Base-by-base conservation (phyloP, 2,888 invertebrate genomes). In the Aphodius sticticus region DNA sequence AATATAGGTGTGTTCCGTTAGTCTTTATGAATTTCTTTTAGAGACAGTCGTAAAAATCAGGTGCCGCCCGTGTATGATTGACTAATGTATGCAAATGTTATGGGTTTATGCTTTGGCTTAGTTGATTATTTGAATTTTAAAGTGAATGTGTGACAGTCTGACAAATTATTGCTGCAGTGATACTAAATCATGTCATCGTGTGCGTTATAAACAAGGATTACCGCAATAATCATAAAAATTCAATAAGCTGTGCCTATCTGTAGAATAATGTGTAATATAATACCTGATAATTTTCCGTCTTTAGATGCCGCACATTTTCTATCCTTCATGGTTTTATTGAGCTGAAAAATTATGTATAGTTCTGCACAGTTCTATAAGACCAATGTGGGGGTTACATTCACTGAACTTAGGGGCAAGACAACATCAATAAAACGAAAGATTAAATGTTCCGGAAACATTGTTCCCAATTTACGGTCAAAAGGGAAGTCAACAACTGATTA, bases 41-140 rank as follows among this genome's bases (percentile, higher is more conserved):
- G 6, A 53, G 9, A 53, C 53, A 53, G 53, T 53, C 53, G 53
- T 53, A 53, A 53, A 53, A 53, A 53, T 53, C 53, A 5, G 53
- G 1, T 2, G 53, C 53, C 53, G 1, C 26, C 26, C 26, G 26
- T 26, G 26, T 26, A 26, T 26, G 53, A 53, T 7, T 53, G 53
- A 53, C 7, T 53, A 53, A 53, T 53, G 7, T 53, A 53, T 53
- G 53, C 12, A 53, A 53, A 53, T 53, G 9, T 7, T 53, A 53
- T 53, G 53, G 53, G 53, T 53, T 53, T 53, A 53, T 53, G 53
- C 53, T 53, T 53, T 53, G 53, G 53, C 53, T 53, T 53, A 53
- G 53, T 53, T 53, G 53, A 53, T 53, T 53, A 53, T 53, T 53
- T 53, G 6, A 53, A 53, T 53, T 53, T 53, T 53, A 53, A 53